phyloP scores from a whole-genome alignment of 1,140 invertebrate genomes.

The Lucilia cuprina region DNA sequence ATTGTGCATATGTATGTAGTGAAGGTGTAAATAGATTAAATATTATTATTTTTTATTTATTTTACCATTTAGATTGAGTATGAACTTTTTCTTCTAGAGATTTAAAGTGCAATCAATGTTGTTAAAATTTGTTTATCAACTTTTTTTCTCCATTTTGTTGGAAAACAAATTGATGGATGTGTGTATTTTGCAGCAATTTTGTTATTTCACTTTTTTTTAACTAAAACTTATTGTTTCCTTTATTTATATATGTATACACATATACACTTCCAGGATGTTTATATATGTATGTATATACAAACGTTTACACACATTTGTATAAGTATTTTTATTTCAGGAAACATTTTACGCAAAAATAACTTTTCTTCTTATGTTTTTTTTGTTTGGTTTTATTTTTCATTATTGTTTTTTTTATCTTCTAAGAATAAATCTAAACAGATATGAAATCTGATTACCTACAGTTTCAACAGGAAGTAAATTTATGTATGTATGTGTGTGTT shows the following conservation, averaged over 20 bases:
- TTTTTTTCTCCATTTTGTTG: not conserved
- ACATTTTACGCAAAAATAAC: not conserved
- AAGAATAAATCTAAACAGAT: not conserved
- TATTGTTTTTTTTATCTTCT: not conserved
- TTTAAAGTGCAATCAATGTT: not conserved
- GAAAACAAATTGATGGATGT: not conserved
- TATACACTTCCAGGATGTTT: too few relatives aligned
- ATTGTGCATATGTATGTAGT: too few relatives aligned
- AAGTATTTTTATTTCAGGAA: not conserved
- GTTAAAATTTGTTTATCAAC: not conserved
- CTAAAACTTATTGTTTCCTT: too few relatives aligned
- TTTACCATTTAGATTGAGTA: not conserved
- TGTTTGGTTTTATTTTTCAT: not conserved
- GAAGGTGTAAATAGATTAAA: too few relatives aligned
- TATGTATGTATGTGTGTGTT: too few relatives aligned
- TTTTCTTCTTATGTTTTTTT: not conserved
- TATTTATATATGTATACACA: too few relatives aligned
- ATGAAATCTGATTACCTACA: not conserved
- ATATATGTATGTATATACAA: too few relatives aligned
- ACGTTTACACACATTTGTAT: not conserved
- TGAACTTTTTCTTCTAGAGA: not conserved
- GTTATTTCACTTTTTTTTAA: not conserved
- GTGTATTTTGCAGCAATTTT: conserved; percentile 1
- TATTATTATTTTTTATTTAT: not conserved
- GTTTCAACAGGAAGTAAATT: not conserved